Percentiles rank a stretch among this genome's conserved stretches.
phyloP scores from a whole-genome alignment of 1,140 invertebrate species.

The Diachasma alloeum region DNA sequence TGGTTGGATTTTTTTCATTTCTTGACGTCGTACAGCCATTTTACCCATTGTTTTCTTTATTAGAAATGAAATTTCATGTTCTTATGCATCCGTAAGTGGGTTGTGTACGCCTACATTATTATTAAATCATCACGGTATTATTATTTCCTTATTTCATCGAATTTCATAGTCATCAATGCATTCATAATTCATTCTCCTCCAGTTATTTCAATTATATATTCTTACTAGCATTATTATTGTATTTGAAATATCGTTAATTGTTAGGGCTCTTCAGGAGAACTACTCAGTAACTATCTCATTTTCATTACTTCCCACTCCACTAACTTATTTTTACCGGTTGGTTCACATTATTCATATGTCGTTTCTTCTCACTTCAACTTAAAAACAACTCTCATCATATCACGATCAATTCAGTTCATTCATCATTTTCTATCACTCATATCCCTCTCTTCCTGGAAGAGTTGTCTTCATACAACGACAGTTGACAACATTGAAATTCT shows the following conservation, averaged over 20 bases:
- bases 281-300: neutral
- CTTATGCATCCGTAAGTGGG: conserved; percentile 18
- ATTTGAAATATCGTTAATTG: neutral
- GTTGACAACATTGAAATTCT: too few species aligned
- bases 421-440: too few species aligned
- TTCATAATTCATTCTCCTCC: conserved; percentile 12
- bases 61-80: conserved; percentile 14
- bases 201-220: neutral
- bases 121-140: conserved; percentile 7
- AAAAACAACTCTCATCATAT: too few species aligned
- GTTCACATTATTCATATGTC: neutral
- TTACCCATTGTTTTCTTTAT: neutral
- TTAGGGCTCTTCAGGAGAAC: neutral
- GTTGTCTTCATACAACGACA: too few species aligned
- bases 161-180: conserved; percentile 30
- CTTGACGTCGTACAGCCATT: neutral
- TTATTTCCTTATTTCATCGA: neutral
- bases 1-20: neutral
- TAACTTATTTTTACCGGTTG: neutral
- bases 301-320: neutral
- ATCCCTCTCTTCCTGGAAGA: too few species aligned
- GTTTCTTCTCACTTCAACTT: too few species aligned
- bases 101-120: conserved; percentile 19
- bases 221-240: conserved; percentile 8
- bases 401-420: too few species aligned